Conservation (phyloP, 2,888 invertebrate genomes). For the Malthinus seriepunctatus region DNA sequence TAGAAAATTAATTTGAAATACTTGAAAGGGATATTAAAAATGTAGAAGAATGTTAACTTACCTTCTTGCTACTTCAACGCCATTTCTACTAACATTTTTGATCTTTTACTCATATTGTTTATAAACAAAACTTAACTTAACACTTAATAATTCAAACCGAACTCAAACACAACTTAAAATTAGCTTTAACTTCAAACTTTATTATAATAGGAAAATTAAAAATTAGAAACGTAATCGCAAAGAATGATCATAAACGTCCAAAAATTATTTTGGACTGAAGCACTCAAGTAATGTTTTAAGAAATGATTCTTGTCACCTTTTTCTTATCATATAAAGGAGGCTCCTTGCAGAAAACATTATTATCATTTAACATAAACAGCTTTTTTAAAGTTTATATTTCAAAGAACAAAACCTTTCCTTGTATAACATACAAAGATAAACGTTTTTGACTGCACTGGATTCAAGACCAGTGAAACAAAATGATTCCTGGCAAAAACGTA, state of each 20-base stretch:
- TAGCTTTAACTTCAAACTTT: background rate
- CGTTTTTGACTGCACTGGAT: background rate
- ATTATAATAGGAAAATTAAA: background rate
- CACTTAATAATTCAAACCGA: background rate
- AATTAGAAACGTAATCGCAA: background rate
- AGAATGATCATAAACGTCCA: background rate
- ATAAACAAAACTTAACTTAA: background rate
- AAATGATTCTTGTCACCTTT: background rate
- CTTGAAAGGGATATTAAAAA: background rate
- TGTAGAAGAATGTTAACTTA: background rate
- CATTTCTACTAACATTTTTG: background rate
- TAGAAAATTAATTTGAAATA: too few relatives aligned
- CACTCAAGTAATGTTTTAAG: background rate
- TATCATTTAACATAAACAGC: too few relatives aligned
- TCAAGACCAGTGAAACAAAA: background rate
- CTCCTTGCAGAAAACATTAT: too few relatives aligned
- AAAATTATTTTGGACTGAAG: background rate
- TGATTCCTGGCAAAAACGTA: background rate
- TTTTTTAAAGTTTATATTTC: too few relatives aligned
- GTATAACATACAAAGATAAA: too few relatives aligned
- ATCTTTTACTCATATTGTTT: background rate
- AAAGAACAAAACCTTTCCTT: too few relatives aligned
- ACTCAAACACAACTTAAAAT: background rate
- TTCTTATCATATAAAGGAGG: too few relatives aligned
- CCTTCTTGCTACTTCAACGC: background rate